Evolutionary conservation across 1,140 invertebrate species (phyloP).

Genomic region (Ceratoteleas bidentatus): DNA sequence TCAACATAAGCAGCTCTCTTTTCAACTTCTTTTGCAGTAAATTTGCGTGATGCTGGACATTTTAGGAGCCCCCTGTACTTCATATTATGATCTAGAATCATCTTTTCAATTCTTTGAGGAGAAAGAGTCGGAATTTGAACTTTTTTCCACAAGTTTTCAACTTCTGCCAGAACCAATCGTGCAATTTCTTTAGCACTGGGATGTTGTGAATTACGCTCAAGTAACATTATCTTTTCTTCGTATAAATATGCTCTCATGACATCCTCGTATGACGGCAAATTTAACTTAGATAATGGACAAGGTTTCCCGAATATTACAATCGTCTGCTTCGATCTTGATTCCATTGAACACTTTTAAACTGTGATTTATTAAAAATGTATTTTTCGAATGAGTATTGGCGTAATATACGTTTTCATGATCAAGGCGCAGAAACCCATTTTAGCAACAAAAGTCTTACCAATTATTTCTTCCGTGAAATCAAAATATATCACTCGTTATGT

Average conservation of each 20-base stretch:
- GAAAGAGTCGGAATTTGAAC: not conserved
- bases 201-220: not conserved
- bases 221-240: not conserved
- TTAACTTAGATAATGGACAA: not conserved
- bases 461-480: no score
- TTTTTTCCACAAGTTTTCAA: conserved; percentile 1
- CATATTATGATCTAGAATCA: not conserved
- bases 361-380: no score
- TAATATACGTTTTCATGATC: no score
- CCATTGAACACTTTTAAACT: no score
- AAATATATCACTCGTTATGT: no score
- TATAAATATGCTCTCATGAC: not conserved
- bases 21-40: not conserved
- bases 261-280: not conserved
- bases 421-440: no score
- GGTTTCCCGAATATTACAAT: not conserved
- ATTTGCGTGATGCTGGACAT: not conserved
- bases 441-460: no score
- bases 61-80: conserved; percentile 2
- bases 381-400: no score
- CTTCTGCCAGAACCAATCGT: not conserved
- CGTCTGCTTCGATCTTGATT: no score
- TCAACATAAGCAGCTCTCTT: not conserved
- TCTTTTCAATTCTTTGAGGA: not conserved
- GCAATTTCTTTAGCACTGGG: conserved; percentile 1